Evolutionary conservation across 2,888 invertebrate species (phyloP).

Genomic region (Polietes domitor): DNA sequence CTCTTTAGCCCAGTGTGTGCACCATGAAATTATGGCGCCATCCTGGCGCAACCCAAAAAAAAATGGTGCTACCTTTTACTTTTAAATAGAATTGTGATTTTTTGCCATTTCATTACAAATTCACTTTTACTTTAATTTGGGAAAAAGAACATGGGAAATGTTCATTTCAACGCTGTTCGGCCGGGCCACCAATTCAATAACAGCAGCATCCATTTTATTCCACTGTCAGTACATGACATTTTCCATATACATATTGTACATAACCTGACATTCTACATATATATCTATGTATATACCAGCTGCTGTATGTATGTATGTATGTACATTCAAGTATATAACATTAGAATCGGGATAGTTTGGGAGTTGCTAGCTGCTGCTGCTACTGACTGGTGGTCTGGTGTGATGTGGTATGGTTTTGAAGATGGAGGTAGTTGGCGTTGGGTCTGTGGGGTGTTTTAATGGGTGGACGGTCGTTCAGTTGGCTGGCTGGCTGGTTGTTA

Average conservation of each 20-base stretch:
- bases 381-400: too few relatives aligned
- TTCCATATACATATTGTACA: constrained; percentile 11
- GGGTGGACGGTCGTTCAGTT: not conserved
- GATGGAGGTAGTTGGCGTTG: too few relatives aligned
- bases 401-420: too few relatives aligned
- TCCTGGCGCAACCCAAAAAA: too few relatives aligned
- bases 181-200: too few relatives aligned
- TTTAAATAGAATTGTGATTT: too few relatives aligned
- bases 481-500: constrained; percentile 28
- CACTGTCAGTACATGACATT: constrained; percentile 10
- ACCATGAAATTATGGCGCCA: too few relatives aligned
- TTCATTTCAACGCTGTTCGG: too few relatives aligned
- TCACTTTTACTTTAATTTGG: not conserved
- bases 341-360: constrained; percentile 30
- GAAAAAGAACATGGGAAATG: not conserved
- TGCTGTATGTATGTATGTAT: not conserved
- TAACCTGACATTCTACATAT: not conserved
- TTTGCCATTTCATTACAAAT: not conserved
- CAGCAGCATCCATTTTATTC: not conserved
- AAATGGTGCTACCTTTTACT: too few relatives aligned
- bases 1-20: too few relatives aligned
- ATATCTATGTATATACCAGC: not conserved
- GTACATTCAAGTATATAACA: constrained; percentile 6
- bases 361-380: too few relatives aligned
- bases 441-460: not conserved